Conservation (phyloP, 2,888 invertebrate species). For the Yponomeuta sedellus region DNA sequence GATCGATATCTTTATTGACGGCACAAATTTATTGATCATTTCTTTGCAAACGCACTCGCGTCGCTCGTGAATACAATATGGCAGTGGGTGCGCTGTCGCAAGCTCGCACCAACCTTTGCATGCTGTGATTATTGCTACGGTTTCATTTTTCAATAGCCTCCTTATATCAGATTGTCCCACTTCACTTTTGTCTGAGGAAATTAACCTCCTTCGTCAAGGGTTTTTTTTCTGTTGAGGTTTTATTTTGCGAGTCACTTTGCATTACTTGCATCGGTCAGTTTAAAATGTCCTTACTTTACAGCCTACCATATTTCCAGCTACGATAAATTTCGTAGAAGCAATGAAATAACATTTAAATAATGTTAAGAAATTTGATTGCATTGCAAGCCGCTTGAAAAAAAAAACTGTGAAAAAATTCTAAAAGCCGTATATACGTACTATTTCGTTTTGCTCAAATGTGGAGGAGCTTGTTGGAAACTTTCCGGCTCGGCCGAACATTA, state of each 20-base stretch:
- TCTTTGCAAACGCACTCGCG: constrained; percentile 66
- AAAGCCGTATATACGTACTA: background rate
- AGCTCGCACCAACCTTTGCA: constrained; percentile 38
- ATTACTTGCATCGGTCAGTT: background rate
- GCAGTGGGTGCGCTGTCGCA: constrained; percentile 27
- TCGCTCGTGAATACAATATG: constrained; percentile 62
- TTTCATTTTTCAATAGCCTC: constrained; percentile 71
- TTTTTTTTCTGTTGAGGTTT: background rate
- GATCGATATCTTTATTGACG: constrained; percentile 75
- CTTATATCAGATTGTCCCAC: constrained; percentile 69
- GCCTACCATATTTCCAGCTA: too few relatives aligned
- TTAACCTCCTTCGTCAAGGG: constrained; percentile 50
- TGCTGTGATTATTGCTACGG: constrained; percentile 62
- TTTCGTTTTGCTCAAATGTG: background rate
- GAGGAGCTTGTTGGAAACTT: constrained; percentile 13
- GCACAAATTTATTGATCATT: constrained; percentile 73
- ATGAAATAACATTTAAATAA: background rate
- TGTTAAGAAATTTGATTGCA: too few relatives aligned
- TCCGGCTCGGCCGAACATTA: constrained; percentile 21
- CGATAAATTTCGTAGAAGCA: too few relatives aligned
- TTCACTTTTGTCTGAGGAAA: constrained; percentile 52
- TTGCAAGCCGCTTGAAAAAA: background rate
- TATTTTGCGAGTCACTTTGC: background rate
- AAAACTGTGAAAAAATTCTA: background rate
- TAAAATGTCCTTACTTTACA: too few relatives aligned